Conservation (phyloP, 2,888 invertebrate species). For the Lochmaea capreae region DNA sequence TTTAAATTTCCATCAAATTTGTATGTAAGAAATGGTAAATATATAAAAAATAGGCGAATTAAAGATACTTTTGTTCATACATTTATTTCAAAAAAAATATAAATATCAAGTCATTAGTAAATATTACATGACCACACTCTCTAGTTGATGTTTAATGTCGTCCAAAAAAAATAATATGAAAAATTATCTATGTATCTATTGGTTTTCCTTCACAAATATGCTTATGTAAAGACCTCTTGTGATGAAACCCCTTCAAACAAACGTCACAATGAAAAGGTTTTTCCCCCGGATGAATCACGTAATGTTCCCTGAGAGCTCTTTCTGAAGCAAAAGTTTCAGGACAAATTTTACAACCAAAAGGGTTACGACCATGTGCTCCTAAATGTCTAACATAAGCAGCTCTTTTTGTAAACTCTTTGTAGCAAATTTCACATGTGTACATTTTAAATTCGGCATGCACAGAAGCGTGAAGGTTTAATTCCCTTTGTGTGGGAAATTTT, state of each 20-base stretch:
- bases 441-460: slow-evolving; percentile 14
- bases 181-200: neutral
- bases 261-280: slow-evolving; percentile 21
- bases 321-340: slow-evolving; percentile 19
- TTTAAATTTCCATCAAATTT: too few species aligned
- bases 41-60: too few species aligned
- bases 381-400: slow-evolving; percentile 22
- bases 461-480: slow-evolving; percentile 17
- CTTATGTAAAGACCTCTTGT: slow-evolving; percentile 21
- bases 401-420: slow-evolving; percentile 12
- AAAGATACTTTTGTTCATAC: too few species aligned
- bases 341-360: slow-evolving; percentile 21
- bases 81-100: too few species aligned
- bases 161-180: neutral
- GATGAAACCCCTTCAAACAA: slow-evolving; percentile 24
- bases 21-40: too few species aligned
- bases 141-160: too few species aligned
- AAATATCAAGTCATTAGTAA: too few species aligned
- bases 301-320: slow-evolving; percentile 23
- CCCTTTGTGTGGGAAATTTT: slow-evolving; percentile 16
- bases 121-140: too few species aligned
- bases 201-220: slow-evolving; percentile 22
- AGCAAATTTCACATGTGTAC: slow-evolving; percentile 14
- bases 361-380: slow-evolving; percentile 18
- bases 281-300: slow-evolving; percentile 14